Conservation (phyloP, 2,113 vertebrate genomes). For the Ptyas mucosa region DNA sequence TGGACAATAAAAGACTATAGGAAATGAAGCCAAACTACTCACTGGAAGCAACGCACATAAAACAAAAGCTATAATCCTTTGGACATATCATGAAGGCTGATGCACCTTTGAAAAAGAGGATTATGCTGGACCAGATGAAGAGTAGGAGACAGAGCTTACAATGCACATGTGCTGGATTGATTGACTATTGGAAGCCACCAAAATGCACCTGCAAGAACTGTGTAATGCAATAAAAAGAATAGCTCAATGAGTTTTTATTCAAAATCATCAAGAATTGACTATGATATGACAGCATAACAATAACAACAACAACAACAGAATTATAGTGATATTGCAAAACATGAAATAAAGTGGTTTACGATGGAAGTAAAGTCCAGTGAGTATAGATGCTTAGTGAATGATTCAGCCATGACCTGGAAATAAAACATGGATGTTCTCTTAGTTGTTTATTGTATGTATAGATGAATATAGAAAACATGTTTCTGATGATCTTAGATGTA, state of each 20-base stretch:
- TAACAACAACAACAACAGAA: background rate
- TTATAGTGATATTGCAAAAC: background rate
- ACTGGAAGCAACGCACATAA: background rate
- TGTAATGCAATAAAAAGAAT: background rate
- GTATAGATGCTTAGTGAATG: background rate
- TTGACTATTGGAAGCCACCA: background rate
- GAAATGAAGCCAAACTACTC: background rate
- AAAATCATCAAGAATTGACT: background rate
- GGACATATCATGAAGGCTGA: background rate
- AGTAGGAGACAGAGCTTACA: background rate
- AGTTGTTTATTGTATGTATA: background rate
- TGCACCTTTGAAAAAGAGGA: background rate
- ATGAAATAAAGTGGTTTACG: background rate
- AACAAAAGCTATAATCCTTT: background rate
- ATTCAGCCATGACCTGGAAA: background rate
- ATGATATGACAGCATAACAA: background rate
- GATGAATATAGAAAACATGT: background rate
- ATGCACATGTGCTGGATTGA: background rate
- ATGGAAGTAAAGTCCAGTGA: background rate
- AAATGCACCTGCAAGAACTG: background rate
- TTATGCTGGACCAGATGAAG: background rate
- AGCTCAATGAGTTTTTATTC: background rate
- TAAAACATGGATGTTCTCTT: background rate
- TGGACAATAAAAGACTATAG: background rate
- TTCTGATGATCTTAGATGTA: background rate